These are phyloP conservation scores for Mactromeris polynyma DNA, from an alignment of 2,888 invertebrate species.

Conservation along the genomic window DNA sequence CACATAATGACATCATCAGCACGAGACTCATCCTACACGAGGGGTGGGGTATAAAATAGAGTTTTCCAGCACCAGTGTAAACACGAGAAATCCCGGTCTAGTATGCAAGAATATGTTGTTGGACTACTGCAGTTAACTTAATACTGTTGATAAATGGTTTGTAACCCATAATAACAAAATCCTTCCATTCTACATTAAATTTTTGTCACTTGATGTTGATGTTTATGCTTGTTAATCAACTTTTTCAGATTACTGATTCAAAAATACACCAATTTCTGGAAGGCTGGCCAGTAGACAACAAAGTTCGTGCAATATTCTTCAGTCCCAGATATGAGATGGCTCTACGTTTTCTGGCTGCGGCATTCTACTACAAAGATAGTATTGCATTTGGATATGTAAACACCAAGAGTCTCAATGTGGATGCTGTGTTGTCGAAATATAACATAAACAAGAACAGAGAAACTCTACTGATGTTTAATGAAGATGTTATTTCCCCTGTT, in stretches of 20 bases:
- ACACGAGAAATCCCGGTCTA: no score
- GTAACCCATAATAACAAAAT: no score
- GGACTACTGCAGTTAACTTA: no score
- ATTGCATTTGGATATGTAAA: conserved; percentile 92
- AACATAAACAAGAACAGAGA: conserved; percentile 89
- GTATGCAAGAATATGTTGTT: no score
- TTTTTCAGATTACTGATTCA: conserved; percentile 90
- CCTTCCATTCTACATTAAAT: no score
- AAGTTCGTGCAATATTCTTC: conserved; percentile 95
- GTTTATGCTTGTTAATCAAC: neutral
- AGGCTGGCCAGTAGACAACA: conserved; percentile 96
- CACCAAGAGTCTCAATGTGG: conserved; percentile 76
- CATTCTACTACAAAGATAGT: conserved; percentile 94
- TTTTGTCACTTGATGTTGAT: neutral
- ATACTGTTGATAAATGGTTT: no score
- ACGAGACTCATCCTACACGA: no score
- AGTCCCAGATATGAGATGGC: conserved; percentile 91
- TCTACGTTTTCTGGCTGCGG: conserved; percentile 95
- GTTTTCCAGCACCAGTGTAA: no score
- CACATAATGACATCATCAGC: no score
- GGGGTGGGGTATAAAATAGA: no score
- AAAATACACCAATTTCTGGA: conserved; percentile 93
- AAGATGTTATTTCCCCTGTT: conserved; percentile 90
- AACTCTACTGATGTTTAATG: conserved; percentile 95
- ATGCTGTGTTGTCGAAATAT: conserved; percentile 89